Conservation (phyloP, 2,113 vertebrate genomes). For the Podiceps cristatus region DNA sequence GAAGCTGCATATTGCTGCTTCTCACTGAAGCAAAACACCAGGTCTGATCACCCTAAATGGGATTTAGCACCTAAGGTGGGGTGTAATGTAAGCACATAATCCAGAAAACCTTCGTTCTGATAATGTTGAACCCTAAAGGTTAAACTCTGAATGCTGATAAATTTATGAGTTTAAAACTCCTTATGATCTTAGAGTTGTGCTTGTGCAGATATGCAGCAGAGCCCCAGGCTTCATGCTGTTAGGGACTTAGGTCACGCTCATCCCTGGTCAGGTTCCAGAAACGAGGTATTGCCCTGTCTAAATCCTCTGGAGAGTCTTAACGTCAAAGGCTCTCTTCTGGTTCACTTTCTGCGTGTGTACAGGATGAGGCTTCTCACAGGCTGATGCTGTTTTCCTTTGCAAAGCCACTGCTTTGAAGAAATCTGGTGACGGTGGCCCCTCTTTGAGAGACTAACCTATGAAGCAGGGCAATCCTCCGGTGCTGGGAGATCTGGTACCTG, state of each 20-base stretch:
- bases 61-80: neutral
- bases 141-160: neutral
- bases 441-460: neutral
- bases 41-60: neutral
- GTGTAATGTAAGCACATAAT: neutral
- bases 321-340: neutral
- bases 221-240: neutral
- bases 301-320: neutral
- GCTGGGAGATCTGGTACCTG: fast-evolving
- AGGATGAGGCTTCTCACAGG: neutral
- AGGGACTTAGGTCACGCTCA: neutral
- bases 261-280: neutral
- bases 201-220: neutral
- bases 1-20: neutral
- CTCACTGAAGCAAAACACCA: neutral
- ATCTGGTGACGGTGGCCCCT: neutral
- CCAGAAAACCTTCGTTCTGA: neutral
- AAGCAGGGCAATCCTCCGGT: neutral
- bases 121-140: neutral
- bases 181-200: neutral
- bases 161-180: neutral
- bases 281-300: neutral
- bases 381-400: neutral
- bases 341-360: neutral
- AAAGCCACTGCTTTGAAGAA: neutral